phyloP scores from a whole-genome alignment of 2,113 vertebrate genomes.

The Halcyon malimbica region DNA sequence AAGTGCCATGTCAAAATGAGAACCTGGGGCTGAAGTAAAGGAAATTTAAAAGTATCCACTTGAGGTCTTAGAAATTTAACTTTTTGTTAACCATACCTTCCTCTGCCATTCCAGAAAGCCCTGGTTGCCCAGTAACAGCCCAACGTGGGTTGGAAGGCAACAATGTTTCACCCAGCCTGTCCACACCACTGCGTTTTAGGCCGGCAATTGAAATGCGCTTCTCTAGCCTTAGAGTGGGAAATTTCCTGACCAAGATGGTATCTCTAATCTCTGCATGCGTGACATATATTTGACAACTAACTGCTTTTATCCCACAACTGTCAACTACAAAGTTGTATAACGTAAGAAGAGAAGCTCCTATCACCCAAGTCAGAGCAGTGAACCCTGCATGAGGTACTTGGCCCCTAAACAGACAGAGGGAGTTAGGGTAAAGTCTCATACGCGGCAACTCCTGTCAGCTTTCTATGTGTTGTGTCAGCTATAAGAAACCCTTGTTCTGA shows the following conservation, averaged over 20 bases:
- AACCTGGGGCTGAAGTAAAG: neutral
- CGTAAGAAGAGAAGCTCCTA: neutral
- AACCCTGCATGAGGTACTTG: neutral
- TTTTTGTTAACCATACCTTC: neutral
- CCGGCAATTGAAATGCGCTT: accelerated
- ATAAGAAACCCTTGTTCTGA: neutral
- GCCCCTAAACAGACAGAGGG: neutral
- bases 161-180: neutral
- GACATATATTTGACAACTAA: neutral
- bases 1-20: neutral
- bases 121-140: neutral
- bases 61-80: neutral
- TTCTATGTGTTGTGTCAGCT: accelerated
- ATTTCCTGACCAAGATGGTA: neutral
- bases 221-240: neutral
- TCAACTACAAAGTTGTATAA: neutral
- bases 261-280: neutral
- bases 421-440: neutral
- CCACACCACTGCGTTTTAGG: neutral
- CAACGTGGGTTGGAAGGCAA: neutral
- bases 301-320: neutral
- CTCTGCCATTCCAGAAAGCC: neutral
- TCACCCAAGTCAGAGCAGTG: neutral
- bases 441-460: neutral
- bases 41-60: neutral